These are phyloP conservation scores for Pelodytes ibericus DNA, from an alignment of 2,797 vertebrate genomes.

Conservation along the genomic window DNA sequence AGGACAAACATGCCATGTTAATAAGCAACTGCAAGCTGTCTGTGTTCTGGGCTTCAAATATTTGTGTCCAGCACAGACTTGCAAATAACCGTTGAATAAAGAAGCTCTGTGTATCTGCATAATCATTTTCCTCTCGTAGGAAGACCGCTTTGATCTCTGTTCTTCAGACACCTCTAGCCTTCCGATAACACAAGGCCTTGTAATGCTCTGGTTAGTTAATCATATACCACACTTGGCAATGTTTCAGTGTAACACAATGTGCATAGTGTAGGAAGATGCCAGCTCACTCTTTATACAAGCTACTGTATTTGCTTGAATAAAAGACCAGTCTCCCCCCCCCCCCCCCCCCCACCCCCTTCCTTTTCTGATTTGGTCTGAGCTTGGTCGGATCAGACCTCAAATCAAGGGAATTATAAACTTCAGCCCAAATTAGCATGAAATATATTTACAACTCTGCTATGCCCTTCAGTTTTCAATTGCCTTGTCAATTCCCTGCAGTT, in stretches of 20 bases:
- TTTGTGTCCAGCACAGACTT: conserved; percentile 11
- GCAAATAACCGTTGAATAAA: conserved; percentile 19
- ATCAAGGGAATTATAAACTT: too few relatives aligned
- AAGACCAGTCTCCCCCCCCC: too few relatives aligned
- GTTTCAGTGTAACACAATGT: neutral
- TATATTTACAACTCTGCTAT: too few relatives aligned
- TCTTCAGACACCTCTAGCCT: neutral
- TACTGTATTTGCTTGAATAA: too few relatives aligned
- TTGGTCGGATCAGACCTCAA: too few relatives aligned
- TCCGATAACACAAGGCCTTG: neutral
- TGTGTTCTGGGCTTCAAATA: neutral
- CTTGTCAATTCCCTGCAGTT: too few relatives aligned
- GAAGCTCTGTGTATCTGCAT: conserved; percentile 14
- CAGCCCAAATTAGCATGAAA: too few relatives aligned
- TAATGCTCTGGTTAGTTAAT: conserved; percentile 40
- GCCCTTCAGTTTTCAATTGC: too few relatives aligned
- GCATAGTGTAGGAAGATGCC: too few relatives aligned
- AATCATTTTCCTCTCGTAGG: conserved; percentile 8
- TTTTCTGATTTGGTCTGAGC: too few relatives aligned
- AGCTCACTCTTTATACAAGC: too few relatives aligned
- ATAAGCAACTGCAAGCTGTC: conserved; percentile 20
- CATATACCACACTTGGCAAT: neutral
- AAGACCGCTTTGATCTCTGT: neutral
- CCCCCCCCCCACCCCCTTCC: too few relatives aligned
- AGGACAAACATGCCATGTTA: conserved; percentile 9